Percentiles rank a stretch among this genome's conserved stretches.
These are phyloP conservation scores for Pitta sordida DNA, from an alignment of 2,113 vertebrate species.

Conservation along the genomic window DNA sequence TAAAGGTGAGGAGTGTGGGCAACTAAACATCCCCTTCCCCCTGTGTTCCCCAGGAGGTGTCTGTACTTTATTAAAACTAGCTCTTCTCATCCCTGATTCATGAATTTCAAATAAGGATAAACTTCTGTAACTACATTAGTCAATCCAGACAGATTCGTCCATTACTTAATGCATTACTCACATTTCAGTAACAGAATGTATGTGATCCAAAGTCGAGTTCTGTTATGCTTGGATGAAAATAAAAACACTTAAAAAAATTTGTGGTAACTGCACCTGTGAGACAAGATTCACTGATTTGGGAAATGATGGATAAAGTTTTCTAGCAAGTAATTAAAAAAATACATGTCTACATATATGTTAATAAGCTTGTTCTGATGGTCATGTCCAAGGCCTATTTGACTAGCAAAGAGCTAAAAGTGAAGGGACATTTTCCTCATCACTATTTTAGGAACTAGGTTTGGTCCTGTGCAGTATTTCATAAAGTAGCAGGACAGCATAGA, in stretches of 20 bases:
- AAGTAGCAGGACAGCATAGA: constrained; percentile 32
- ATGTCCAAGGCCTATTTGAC: constrained; percentile 39
- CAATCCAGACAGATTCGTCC: constrained; percentile 53
- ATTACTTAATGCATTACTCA: constrained; percentile 74
- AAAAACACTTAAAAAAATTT: constrained; percentile 57
- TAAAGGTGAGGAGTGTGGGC: background rate
- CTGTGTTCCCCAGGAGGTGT: background rate
- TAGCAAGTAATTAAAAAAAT: constrained; percentile 44
- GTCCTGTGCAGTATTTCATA: constrained; percentile 32
- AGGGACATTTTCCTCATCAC: constrained; percentile 12
- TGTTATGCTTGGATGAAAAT: constrained; percentile 70
- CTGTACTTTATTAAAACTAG: background rate
- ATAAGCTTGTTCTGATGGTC: constrained; percentile 21
- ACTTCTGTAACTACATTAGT: constrained; percentile 41
- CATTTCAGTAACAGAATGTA: constrained; percentile 58
- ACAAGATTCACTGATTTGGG: constrained; percentile 53
- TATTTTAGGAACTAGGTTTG: constrained; percentile 35
- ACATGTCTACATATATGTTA: background rate
- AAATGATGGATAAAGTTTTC: constrained; percentile 44
- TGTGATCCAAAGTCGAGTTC: constrained; percentile 68
- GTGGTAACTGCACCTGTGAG: constrained; percentile 68
- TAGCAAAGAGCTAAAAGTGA: constrained; percentile 52
- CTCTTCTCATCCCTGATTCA: constrained; percentile 25
- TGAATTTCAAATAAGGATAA: constrained; percentile 39
- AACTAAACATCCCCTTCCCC: background rate